Evolutionary conservation across 2,797 vertebrate genomes (phyloP).

Genomic region (Allobates femoralis): DNA sequence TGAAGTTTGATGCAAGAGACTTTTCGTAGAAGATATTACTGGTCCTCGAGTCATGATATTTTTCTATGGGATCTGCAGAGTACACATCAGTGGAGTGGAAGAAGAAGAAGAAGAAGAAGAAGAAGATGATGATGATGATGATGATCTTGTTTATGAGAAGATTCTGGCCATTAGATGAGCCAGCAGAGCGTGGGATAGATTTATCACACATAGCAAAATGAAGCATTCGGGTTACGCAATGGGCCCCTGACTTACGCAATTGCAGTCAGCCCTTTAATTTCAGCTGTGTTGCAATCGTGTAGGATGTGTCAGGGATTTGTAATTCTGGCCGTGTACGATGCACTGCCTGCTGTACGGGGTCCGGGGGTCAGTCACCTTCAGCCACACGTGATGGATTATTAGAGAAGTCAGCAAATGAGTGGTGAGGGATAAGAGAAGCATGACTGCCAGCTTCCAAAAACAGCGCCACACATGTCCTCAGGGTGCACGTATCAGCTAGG

Average conservation of each 20-base stretch:
- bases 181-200: conserved; percentile 12
- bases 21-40: not conserved
- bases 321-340: not conserved
- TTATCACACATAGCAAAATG: conserved; percentile 43
- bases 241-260: conserved; percentile 40
- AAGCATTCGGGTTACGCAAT: conserved; percentile 34
- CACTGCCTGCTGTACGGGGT: not conserved
- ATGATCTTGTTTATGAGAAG: not conserved
- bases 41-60: not conserved
- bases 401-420: no score
- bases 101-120: no score
- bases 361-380: not conserved
- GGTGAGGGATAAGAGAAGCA: no score
- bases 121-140: no score
- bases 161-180: conserved; percentile 9
- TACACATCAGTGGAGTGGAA: no score
- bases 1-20: no score
- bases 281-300: conserved; percentile 47
- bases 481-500: no score
- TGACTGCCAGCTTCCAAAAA: no score
- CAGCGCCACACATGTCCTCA: no score
- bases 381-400: no score
- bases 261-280: conserved; percentile 25
- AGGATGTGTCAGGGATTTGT: conserved; percentile 5
- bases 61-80: not conserved